Evolutionary conservation across 2,797 vertebrate genomes (phyloP).

Genomic region (Micropoecilia bifurca): DNA sequence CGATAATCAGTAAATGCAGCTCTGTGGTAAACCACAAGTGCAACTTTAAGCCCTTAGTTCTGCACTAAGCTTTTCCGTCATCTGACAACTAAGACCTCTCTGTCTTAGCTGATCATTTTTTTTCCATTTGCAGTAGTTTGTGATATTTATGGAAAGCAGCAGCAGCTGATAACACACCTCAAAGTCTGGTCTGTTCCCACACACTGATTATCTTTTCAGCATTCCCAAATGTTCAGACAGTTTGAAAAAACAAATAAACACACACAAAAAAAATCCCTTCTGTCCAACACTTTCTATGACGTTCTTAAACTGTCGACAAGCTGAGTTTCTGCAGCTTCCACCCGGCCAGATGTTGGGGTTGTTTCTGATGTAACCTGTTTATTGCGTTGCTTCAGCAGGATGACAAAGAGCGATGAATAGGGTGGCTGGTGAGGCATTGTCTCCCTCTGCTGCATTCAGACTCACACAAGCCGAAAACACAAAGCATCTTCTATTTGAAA

Average conservation of each 20-base stretch:
- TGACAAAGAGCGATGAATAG: conserved; percentile 32
- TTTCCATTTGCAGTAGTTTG: conserved; percentile 7
- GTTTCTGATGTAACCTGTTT: conserved; percentile 74
- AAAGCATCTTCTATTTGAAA: conserved; percentile 16
- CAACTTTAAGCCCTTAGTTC: background rate
- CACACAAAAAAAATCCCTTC: background rate
- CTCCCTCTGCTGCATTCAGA: conserved; percentile 24
- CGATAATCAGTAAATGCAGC: conserved; percentile 51
- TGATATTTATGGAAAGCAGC: conserved; percentile 44
- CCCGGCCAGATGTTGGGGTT: conserved; percentile 40
- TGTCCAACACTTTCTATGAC: background rate
- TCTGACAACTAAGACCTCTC: background rate
- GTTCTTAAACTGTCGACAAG: background rate
- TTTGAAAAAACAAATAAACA: background rate
- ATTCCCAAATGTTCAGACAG: conserved; percentile 9
- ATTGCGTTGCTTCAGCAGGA: conserved; percentile 62
- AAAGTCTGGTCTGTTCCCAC: conserved; percentile 68
- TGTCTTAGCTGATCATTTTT: background rate
- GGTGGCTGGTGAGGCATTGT: conserved; percentile 47
- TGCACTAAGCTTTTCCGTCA: background rate
- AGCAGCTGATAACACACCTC: conserved; percentile 47
- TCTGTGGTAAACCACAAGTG: conserved; percentile 9
- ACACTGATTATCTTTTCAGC: conserved; percentile 8
- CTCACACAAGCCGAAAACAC: conserved; percentile 12
- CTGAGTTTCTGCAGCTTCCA: background rate